Evolutionary conservation across 53 echinoderm and acorn worm species (phyloP).

Genomic region (Zoroaster sp.): DNA sequence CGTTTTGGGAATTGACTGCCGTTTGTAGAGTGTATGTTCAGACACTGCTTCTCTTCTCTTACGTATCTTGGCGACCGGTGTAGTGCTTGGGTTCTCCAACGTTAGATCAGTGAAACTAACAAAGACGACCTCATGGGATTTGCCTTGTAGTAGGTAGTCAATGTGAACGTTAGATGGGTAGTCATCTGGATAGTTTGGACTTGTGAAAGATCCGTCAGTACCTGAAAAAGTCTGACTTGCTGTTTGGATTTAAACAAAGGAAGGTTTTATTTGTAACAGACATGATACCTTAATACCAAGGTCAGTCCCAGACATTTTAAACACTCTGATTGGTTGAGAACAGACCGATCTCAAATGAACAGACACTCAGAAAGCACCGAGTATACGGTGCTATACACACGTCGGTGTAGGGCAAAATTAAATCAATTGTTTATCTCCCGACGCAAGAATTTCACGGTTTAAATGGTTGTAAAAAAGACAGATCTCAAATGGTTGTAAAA

Average conservation of each 20-base stretch:
- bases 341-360: background rate
- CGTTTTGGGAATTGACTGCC: slow-evolving; percentile 2
- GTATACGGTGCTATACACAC: no score
- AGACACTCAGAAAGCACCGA: background rate
- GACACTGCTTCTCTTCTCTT: background rate
- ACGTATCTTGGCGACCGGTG: background rate
- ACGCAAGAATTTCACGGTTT: no score
- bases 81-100: slow-evolving; percentile 11
- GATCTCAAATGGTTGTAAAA: no score
- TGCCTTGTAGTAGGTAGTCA: slow-evolving; percentile 73
- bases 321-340: no score
- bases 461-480: no score
- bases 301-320: no score
- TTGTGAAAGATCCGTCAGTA: slow-evolving; percentile 48
- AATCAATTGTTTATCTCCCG: no score
- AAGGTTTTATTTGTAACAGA: no score
- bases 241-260: no score
- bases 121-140: slow-evolving; percentile 62
- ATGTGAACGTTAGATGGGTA: slow-evolving; percentile 39
- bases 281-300: no score
- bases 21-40: background rate
- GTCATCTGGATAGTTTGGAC: slow-evolving; percentile 63
- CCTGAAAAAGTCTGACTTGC: slow-evolving; percentile 51
- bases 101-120: slow-evolving; percentile 56
- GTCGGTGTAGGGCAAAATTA: no score